phyloP scores from a whole-genome alignment of 2,113 vertebrate genomes.

The Protobothrops flavoviridis region DNA sequence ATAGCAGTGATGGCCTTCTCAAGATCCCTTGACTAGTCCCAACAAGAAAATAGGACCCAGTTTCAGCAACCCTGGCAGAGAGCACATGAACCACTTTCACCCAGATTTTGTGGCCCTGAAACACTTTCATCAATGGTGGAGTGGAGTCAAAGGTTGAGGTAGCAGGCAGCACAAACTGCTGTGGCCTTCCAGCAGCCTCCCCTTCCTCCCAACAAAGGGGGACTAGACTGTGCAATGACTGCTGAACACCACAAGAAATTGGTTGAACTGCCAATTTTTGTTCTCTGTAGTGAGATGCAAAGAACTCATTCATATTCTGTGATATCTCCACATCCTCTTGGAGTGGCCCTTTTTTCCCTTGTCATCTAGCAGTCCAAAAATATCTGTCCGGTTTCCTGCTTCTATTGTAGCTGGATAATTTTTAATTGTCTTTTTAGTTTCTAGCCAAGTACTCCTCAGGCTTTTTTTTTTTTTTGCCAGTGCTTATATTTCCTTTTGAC shows the following conservation, averaged over 20 bases:
- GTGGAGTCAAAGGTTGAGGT: not conserved
- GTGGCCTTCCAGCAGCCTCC: not conserved
- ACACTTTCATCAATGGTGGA: not conserved
- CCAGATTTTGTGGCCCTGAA: not conserved
- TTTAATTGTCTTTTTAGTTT: not conserved
- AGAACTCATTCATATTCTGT: not conserved
- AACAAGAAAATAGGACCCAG: not conserved
- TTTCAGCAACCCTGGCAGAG: not conserved
- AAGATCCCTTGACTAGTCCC: not conserved
- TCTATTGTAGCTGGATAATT: not conserved
- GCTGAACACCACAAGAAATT: not conserved
- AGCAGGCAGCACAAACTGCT: not conserved
- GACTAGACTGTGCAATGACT: not conserved
- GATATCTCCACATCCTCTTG: not conserved
- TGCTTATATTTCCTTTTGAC: not conserved
- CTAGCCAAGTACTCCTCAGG: not conserved
- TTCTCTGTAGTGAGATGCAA: not conserved
- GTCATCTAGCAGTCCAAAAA: not conserved
- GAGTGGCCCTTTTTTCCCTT: not conserved
- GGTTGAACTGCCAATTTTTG: not conserved
- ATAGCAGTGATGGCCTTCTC: not conserved
- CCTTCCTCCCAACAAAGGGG: not conserved
- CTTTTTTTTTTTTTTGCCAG: not conserved
- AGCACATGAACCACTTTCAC: not conserved
- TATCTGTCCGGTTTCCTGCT: not conserved